These are phyloP conservation scores for Theodoxus fluviatilis DNA, from an alignment of 2,888 invertebrate genomes.

Conservation along the genomic window DNA sequence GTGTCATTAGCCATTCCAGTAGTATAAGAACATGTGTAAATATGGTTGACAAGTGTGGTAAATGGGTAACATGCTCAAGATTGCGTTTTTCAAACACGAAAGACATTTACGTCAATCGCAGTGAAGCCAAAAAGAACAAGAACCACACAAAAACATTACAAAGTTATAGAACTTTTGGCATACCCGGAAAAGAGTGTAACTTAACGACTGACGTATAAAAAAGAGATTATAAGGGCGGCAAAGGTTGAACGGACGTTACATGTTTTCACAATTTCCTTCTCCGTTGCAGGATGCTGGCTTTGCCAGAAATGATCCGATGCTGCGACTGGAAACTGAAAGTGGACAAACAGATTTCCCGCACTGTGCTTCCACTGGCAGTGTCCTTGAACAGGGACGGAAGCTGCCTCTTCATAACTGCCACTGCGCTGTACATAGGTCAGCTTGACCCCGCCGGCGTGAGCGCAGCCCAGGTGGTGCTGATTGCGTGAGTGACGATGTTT, in stretches of 20 bases:
- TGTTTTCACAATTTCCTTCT: conserved; percentile 6
- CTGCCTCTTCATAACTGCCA: conserved; percentile 42
- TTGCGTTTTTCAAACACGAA: too few relatives aligned
- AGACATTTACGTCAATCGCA: too few relatives aligned
- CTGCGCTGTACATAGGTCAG: conserved; percentile 42
- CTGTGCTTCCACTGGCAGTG: conserved; percentile 44
- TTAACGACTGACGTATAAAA: too few relatives aligned
- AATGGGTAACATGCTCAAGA: too few relatives aligned
- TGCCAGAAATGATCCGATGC: conserved; percentile 41
- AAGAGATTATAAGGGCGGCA: too few relatives aligned
- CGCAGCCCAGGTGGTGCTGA: conserved; percentile 28
- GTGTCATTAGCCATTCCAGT: too few relatives aligned
- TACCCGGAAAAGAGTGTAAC: too few relatives aligned
- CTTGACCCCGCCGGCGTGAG: conserved; percentile 29
- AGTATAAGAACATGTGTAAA: too few relatives aligned
- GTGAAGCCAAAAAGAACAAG: too few relatives aligned
- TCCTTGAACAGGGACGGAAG: conserved; percentile 45
- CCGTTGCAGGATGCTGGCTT: conserved; percentile 38
- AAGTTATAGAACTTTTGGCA: too few relatives aligned
- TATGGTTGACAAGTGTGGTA: too few relatives aligned
- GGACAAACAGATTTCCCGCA: conserved; percentile 38
- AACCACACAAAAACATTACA: too few relatives aligned
- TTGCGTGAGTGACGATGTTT: conserved; percentile 30
- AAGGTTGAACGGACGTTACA: background rate
- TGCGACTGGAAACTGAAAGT: conserved; percentile 37